phyloP scores from a whole-genome alignment of 2,113 vertebrate genomes.

The Dipodomys ordii region DNA sequence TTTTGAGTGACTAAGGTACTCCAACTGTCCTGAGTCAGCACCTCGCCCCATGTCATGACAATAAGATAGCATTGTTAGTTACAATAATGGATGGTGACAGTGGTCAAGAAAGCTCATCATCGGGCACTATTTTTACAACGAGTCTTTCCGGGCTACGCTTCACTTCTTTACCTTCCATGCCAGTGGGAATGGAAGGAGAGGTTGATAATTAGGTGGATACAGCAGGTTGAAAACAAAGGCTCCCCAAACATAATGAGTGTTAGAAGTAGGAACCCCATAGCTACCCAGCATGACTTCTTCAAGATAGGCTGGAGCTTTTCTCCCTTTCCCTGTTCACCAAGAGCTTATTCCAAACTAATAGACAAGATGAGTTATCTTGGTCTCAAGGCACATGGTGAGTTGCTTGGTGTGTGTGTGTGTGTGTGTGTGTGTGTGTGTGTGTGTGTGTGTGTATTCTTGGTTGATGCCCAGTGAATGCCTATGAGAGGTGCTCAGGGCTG shows the following conservation, averaged over 20 bases:
- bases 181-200: neutral
- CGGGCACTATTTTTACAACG: conserved; percentile 31
- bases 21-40: neutral
- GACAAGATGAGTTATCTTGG: conserved; percentile 19
- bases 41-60: conserved; percentile 21
- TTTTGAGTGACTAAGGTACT: neutral
- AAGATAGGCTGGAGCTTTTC: neutral
- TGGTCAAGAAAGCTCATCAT: conserved; percentile 1
- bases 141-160: neutral
- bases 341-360: conserved; percentile 54
- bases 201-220: conserved; percentile 50
- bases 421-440: neutral
- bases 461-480: neutral
- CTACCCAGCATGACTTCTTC: neutral
- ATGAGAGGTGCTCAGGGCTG: neutral
- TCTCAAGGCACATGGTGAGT: neutral
- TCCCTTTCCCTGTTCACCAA: neutral
- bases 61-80: conserved; percentile 52
- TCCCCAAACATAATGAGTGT: conserved; percentile 54
- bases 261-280: conserved; percentile 1
- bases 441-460: neutral
- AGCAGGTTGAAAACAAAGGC: neutral
- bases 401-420: neutral
- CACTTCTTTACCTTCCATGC: conserved; percentile 41
- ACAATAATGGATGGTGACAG: conserved; percentile 20